Conservation (phyloP, 2,797 vertebrate species). For the Emydoidea blandingii region DNA sequence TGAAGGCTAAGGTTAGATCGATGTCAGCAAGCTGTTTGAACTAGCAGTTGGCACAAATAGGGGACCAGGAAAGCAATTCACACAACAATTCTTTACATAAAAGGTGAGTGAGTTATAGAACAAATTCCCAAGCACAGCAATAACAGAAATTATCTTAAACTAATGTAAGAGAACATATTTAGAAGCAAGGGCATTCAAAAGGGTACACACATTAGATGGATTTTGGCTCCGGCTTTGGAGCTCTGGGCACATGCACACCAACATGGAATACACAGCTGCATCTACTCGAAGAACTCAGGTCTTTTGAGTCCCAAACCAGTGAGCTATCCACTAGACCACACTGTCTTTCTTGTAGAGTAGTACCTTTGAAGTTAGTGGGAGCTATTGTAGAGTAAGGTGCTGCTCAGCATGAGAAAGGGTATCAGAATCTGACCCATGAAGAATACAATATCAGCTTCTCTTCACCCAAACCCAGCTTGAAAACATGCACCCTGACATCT, state of each 20-base stretch:
- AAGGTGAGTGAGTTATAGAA: not conserved
- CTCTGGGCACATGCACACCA: not conserved
- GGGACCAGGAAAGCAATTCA: not conserved
- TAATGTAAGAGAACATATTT: not conserved
- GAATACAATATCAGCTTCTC: not conserved
- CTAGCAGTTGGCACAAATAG: not conserved
- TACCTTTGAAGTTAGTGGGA: not conserved
- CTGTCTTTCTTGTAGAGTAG: no score
- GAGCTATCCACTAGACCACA: not conserved
- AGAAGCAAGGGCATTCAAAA: not conserved
- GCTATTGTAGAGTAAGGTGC: accelerated
- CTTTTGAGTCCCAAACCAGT: not conserved
- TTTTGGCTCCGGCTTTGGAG: not conserved
- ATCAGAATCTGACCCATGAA: not conserved
- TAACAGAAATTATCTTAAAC: not conserved
- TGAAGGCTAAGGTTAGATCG: not conserved
- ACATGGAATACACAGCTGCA: not conserved
- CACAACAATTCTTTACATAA: not conserved
- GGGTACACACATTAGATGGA: not conserved
- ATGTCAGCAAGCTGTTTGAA: not conserved
- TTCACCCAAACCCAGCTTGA: not conserved
- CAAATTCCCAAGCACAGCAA: not conserved
- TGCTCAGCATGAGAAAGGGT: not conserved
- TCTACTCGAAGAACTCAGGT: not conserved
- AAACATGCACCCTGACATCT: not conserved